These are phyloP conservation scores for Medauroidea extradentata DNA, from an alignment of 1,140 invertebrate species.

Conservation along the genomic window DNA sequence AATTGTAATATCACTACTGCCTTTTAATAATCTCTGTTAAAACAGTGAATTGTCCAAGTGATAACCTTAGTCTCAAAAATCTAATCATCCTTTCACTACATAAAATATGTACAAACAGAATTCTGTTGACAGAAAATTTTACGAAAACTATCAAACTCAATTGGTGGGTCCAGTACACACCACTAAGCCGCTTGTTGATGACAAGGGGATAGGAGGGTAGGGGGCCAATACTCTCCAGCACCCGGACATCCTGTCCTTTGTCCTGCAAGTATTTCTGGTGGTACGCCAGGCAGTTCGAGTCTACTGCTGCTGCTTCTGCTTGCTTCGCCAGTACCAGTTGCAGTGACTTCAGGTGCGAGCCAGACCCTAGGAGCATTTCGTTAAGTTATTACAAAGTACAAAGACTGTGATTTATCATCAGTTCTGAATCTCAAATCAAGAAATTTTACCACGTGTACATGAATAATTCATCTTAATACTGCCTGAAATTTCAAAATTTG, in stretches of 20 bases:
- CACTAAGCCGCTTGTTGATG: constrained; percentile 49
- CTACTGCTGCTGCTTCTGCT: constrained; percentile 57
- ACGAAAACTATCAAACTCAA: too few relatives aligned
- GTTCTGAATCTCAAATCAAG: background rate
- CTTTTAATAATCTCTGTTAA: too few relatives aligned
- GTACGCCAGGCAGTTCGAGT: constrained; percentile 53
- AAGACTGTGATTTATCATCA: background rate
- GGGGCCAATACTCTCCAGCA: constrained; percentile 54
- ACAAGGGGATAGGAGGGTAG: constrained; percentile 57
- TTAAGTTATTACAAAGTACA: background rate
- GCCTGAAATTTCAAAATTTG: background rate
- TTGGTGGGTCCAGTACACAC: too few relatives aligned
- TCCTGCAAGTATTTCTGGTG: constrained; percentile 53
- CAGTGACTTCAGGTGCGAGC: constrained; percentile 55
- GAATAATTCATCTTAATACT: background rate
- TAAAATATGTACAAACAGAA: too few relatives aligned
- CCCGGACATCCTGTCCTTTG: constrained; percentile 49
- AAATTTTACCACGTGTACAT: background rate
- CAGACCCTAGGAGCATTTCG: constrained; percentile 42
- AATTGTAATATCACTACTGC: too few relatives aligned
- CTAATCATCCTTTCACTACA: too few relatives aligned
- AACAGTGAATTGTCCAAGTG: too few relatives aligned
- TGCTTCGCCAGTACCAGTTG: constrained; percentile 56
- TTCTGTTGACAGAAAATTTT: too few relatives aligned
- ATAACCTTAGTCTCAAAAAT: too few relatives aligned